A percentile compares a stretch with the other conserved stretches of the same genome.
These are phyloP conservation scores for Ectropis crepuscularia DNA, from an alignment of 2,888 invertebrate species.

Conservation along the genomic window DNA sequence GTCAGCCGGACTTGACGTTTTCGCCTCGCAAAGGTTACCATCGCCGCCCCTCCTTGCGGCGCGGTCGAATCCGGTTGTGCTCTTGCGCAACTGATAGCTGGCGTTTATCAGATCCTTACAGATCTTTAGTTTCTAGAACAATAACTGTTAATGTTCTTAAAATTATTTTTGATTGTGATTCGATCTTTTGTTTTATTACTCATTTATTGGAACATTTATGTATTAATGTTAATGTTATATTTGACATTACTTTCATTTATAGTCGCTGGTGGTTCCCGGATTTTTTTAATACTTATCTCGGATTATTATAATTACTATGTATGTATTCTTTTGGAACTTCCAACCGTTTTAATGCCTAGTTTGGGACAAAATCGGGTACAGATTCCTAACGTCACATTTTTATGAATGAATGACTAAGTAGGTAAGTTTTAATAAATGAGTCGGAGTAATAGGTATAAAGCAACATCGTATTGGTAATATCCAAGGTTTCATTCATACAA, in stretches of 20 bases:
- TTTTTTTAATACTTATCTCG: too few relatives aligned
- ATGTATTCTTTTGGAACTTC: too few relatives aligned
- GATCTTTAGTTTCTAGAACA: conserved; percentile 68
- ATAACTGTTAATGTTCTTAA: conserved; percentile 6
- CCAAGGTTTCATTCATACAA: conserved; percentile 73
- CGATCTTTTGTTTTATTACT: neutral
- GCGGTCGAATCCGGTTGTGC: conserved; percentile 69
- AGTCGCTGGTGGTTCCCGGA: too few relatives aligned
- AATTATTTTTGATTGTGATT: neutral
- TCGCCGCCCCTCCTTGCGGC: conserved; percentile 54
- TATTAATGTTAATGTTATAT: too few relatives aligned
- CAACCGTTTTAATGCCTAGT: too few relatives aligned
- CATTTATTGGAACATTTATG: too few relatives aligned
- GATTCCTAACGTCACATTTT: neutral
- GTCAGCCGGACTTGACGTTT: conserved; percentile 82
- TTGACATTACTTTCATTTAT: too few relatives aligned
- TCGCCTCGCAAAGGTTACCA: conserved; percentile 80
- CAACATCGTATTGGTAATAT: conserved; percentile 52
- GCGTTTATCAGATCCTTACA: conserved; percentile 75
- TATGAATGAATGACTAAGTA: conserved; percentile 6
- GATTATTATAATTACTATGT: too few relatives aligned
- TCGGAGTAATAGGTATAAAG: conserved; percentile 13
- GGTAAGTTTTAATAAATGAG: conserved; percentile 11
- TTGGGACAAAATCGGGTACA: neutral
- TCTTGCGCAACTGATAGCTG: conserved; percentile 76